Evolutionary conservation across 2,797 vertebrate genomes (phyloP).

Genomic region (Valencia hispanica): DNA sequence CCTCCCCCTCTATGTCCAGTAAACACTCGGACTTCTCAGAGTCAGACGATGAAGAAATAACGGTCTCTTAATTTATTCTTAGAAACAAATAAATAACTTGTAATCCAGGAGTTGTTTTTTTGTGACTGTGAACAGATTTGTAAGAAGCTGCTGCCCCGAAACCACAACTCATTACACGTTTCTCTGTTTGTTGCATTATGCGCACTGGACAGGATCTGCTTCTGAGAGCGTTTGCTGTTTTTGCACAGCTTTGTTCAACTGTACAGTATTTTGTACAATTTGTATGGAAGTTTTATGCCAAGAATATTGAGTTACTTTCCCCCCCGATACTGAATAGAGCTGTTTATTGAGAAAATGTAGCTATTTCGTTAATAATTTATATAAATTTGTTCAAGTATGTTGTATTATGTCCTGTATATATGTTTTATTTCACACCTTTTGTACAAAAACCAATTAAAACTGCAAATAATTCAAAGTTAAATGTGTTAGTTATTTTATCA

Average conservation of each 20-base stretch:
- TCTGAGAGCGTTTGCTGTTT: slow-evolving; percentile 86
- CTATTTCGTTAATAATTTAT: slow-evolving; percentile 96
- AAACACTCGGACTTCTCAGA: slow-evolving; percentile 96
- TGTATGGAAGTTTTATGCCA: slow-evolving; percentile 97
- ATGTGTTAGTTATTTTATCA: neutral
- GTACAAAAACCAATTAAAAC: slow-evolving; percentile 82
- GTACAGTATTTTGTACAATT: slow-evolving; percentile 95
- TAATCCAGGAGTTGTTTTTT: slow-evolving; percentile 40
- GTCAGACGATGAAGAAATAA: slow-evolving; percentile 94
- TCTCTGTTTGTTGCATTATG: slow-evolving; percentile 36
- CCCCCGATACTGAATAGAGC: slow-evolving; percentile 75
- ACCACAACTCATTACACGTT: slow-evolving; percentile 33
- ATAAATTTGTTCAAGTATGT: slow-evolving; percentile 91
- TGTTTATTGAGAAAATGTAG: slow-evolving; percentile 84
- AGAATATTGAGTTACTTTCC: slow-evolving; percentile 84
- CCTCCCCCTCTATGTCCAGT: slow-evolving; percentile 86
- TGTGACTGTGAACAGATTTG: slow-evolving; percentile 58
- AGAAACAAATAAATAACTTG: slow-evolving; percentile 29
- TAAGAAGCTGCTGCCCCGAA: slow-evolving; percentile 70
- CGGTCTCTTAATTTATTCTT: slow-evolving; percentile 87
- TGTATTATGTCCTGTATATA: slow-evolving; percentile 92
- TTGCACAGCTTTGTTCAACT: slow-evolving; percentile 92
- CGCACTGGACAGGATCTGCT: slow-evolving; percentile 65
- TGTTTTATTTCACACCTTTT: slow-evolving; percentile 74
- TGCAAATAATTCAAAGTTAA: slow-evolving; percentile 52